A percentile compares a stretch with the other conserved stretches of the same genome.
Conservation (phyloP, 2,797 vertebrate genomes). For the Phoxinus dragarum region DNA sequence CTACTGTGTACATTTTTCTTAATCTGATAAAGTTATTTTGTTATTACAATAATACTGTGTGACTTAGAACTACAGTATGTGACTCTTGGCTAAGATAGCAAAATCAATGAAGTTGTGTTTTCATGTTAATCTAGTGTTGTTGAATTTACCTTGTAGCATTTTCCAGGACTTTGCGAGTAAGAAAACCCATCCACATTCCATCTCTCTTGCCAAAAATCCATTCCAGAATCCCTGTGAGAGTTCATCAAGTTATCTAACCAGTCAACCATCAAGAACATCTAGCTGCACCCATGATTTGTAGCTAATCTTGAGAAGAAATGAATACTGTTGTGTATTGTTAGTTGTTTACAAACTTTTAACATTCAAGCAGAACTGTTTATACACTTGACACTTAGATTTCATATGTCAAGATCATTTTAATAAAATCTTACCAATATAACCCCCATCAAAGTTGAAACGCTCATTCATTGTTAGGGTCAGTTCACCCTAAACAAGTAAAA, state of each 20-base stretch:
- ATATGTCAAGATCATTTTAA: not conserved
- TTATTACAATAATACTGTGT: not conserved
- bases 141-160: conserved; percentile 88
- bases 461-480: conserved; percentile 98
- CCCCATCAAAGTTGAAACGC: conserved; percentile 92
- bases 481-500: conserved; percentile 74
- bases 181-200: conserved; percentile 95
- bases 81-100: not conserved
- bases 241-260: conserved; percentile 18
- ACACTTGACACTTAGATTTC: not conserved
- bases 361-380: not conserved
- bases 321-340: not conserved
- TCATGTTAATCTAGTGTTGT: not conserved
- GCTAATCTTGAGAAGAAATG: not conserved
- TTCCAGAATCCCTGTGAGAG: conserved; percentile 87
- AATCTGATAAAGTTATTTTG: not conserved
- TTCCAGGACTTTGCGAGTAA: conserved; percentile 91
- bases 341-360: not conserved
- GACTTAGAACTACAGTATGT: not conserved
- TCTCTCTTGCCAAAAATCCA: conserved; percentile 93
- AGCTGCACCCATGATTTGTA: not conserved
- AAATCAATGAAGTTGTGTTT: not conserved
- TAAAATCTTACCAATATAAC: conserved; percentile 89
- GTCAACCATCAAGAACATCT: conserved; percentile 5
- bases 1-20: not conserved